Evolutionary conservation across 2,797 vertebrate genomes (phyloP), one percentile per base, ranked within the genome.

Genomic region (Aotus griseimembra): DNA sequence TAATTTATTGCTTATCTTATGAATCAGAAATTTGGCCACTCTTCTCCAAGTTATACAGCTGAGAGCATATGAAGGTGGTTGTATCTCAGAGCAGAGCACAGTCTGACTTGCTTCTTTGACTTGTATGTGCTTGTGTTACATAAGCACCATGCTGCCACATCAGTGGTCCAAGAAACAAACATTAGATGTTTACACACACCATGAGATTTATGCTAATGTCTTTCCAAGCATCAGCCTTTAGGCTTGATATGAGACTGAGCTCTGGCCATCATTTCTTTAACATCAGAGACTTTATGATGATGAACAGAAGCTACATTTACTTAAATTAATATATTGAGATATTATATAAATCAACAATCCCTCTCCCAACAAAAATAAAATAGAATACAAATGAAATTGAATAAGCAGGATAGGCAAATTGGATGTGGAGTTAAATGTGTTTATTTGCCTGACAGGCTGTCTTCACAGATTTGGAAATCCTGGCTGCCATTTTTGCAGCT

Each of bases 381-480:
- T 24, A 26, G 28, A 12, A 12, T 61, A 14, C 33, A 46, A 41
- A 57, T 72, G 55, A 83, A 90, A 46, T 28, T 64, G 50, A 88
- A n/a, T 39, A 10, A 36, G 24, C 36, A 39, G 36, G 57, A 30
- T 5, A 46, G 44, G 14, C 48, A 2, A 85, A 20, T 36, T 50
- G 15, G 22, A 67, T 30, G 0, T 24, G 28, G 33, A 76, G 30
- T 82, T 93, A 76, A 96, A 57, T 72, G 39, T 33, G 28, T 24
- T 94, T 52, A 2, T 89, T 87, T 95, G 41, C 39, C 91, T 46
- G 64, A 1, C 98, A 99, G 99, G 99, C 99, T 0, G 99, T 99
- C 97, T 99, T 99, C 98, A 99, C 99, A 0, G 99, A 99, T 96
- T 97, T 99, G 98, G 99, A 99, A 98, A 99, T 99, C 98, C 99